These are phyloP conservation scores for Cataglyphis cursor DNA, from an alignment of 2,888 invertebrate genomes.

Conservation along the genomic window DNA sequence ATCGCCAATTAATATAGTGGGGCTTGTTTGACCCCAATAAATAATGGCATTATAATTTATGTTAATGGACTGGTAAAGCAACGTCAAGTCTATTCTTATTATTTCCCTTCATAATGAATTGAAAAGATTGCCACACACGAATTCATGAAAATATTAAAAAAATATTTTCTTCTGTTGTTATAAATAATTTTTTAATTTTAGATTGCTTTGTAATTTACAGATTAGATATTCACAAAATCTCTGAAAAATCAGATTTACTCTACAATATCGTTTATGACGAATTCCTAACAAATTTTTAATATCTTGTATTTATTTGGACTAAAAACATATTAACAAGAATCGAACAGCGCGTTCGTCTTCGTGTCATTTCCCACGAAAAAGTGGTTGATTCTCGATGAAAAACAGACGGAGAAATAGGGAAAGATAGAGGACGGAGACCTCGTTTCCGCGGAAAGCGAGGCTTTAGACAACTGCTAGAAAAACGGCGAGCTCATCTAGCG, in stretches of 20 bases:
- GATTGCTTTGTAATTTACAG: background rate
- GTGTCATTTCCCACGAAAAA: conserved; percentile 44
- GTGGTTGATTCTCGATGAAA: background rate
- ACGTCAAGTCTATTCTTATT: background rate
- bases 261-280: background rate
- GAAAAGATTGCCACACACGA: background rate
- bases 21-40: conserved; percentile 9
- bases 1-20: background rate
- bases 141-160: background rate
- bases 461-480: conserved; percentile 47
- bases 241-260: background rate
- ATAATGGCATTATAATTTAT: conserved; percentile 26
- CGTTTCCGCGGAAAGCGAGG: conserved; percentile 56
- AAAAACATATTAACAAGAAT: conserved; percentile 5
- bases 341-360: background rate
- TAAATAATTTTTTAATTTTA: background rate
- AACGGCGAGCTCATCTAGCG: conserved; percentile 65
- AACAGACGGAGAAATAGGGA: background rate
- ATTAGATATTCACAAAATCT: background rate
- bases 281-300: background rate
- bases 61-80: background rate
- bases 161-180: background rate
- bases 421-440: background rate
- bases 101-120: background rate
- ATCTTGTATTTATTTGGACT: background rate